Evolutionary conservation across 2,797 vertebrate species (phyloP).

Genomic region (Astyanax mexicanus): DNA sequence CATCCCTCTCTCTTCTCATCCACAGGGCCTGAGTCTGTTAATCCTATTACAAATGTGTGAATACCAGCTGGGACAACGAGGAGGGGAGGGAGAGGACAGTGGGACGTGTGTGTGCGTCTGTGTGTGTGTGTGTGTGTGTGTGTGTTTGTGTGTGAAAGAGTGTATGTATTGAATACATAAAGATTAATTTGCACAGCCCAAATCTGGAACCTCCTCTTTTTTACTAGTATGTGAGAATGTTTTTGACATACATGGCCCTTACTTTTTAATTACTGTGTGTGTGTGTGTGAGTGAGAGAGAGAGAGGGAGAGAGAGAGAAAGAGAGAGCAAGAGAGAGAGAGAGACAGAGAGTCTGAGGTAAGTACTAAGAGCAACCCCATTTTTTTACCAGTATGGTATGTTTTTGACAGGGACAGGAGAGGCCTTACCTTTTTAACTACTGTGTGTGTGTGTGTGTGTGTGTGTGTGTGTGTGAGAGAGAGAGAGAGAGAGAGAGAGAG

Average conservation of each 20-base stretch:
- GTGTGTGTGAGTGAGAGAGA: no score
- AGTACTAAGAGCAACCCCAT: no score
- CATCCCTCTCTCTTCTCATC: constrained; percentile 58
- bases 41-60: constrained; percentile 81
- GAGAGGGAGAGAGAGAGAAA: no score
- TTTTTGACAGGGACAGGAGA: no score
- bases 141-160: constrained; percentile 46
- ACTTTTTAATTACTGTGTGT: constrained; percentile 37
- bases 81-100: constrained; percentile 47
- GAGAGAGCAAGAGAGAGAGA: no score
- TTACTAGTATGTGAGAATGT: not conserved
- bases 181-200: constrained; percentile 42
- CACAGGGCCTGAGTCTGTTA: constrained; percentile 65
- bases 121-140: constrained; percentile 38
- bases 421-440: no score
- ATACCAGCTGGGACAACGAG: constrained; percentile 72
- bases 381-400: no score
- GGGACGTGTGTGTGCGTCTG: constrained; percentile 24
- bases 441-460: no score
- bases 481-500: no score
- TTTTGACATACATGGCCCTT: constrained; percentile 9
- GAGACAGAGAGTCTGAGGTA: no score
- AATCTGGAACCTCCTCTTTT: constrained; percentile 19
- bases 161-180: constrained; percentile 28
- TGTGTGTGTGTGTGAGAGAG: no score